Conservation (phyloP, 2,113 vertebrate species). For the Phodopus roborovskii region DNA sequence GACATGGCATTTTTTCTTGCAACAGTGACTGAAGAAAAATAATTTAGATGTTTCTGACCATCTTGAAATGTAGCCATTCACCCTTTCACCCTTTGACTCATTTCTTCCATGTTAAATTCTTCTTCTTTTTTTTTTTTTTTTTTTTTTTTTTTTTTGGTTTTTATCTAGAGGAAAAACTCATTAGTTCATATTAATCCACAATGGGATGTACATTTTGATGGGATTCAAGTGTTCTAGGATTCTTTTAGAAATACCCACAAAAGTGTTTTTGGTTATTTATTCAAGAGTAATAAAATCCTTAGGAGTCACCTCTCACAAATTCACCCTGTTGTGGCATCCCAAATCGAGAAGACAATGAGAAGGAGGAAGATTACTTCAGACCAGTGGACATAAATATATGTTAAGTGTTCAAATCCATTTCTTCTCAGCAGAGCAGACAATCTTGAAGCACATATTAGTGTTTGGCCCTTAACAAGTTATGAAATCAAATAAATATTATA, state of each 20-base stretch:
- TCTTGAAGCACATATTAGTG: background rate
- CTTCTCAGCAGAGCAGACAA: background rate
- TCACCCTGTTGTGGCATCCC: background rate
- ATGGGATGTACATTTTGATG: background rate
- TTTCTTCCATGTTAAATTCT: background rate
- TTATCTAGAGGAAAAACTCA: background rate
- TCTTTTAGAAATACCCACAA: background rate
- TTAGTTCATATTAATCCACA: background rate
- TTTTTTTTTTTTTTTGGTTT: background rate
- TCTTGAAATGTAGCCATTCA: background rate
- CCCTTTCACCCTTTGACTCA: background rate
- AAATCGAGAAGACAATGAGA: background rate
- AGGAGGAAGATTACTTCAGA: background rate
- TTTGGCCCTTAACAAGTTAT: background rate
- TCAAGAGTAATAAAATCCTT: background rate
- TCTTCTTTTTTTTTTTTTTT: background rate
- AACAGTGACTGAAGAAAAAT: background rate
- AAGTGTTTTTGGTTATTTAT: background rate
- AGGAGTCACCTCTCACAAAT: background rate
- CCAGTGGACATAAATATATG: background rate
- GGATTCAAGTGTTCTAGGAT: background rate
- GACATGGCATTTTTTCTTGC: background rate
- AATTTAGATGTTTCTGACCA: conserved; percentile 7
- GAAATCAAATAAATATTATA: background rate
- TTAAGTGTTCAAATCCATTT: conserved; percentile 11